phyloP scores from a whole-genome alignment of 2,888 invertebrate species.

The Pilophorus perplexus region DNA sequence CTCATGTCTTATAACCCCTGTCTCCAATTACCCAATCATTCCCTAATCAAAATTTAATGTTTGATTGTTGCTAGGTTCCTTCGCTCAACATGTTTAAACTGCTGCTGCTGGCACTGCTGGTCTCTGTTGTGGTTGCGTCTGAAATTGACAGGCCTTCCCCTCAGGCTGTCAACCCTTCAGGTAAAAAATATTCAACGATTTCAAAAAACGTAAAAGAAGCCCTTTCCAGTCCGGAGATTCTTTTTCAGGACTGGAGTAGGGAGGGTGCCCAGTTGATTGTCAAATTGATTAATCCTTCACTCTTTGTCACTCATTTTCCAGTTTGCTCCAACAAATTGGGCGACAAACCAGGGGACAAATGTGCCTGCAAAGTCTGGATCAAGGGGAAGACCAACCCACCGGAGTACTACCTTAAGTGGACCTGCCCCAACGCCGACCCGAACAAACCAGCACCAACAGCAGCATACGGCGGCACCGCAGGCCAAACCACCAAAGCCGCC shows the following conservation, averaged over 20 bases:
- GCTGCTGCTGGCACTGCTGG: conserved; percentile 2
- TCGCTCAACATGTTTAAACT: conserved; percentile 24
- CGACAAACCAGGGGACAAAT: conserved; percentile 21
- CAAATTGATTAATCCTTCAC: no score
- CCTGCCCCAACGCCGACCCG: conserved; percentile 28
- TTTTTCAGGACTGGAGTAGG: no score
- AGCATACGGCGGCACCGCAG: no score
- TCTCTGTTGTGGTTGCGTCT: conserved; percentile 12
- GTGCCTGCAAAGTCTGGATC: conserved; percentile 30
- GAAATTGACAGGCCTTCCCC: conserved; percentile 26
- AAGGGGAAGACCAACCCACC: conserved; percentile 12
- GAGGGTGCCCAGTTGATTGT: no score
- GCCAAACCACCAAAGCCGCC: no score
- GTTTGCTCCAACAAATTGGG: conserved; percentile 32
- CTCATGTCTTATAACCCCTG: no score
- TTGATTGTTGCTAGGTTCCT: no score
- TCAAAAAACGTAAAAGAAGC: no score
- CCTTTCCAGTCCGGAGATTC: no score
- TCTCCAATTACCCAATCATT: no score
- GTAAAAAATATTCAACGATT: not conserved
- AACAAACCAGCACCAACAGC: conserved; percentile 26
- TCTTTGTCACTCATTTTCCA: no score
- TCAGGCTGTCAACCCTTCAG: conserved; percentile 34
- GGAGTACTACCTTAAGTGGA: conserved; percentile 32
- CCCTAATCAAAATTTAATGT: no score